Conservation (phyloP, 1,140 invertebrate genomes). For the Cepaea nemoralis region DNA sequence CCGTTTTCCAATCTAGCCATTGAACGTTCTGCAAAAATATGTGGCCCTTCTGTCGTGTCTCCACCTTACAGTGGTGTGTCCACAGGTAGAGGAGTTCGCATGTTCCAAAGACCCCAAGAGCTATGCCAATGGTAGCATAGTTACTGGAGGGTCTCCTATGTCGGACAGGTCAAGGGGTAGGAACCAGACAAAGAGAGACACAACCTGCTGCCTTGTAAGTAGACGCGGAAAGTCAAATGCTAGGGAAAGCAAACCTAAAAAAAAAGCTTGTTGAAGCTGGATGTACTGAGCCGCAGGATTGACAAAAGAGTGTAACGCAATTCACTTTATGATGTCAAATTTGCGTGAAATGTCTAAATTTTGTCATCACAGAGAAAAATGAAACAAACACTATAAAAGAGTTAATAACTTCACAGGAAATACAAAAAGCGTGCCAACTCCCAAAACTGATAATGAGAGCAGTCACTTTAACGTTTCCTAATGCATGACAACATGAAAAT, state of each 20-base stretch:
- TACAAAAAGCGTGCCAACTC: not conserved
- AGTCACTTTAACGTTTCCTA: not conserved
- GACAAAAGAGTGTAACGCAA: not conserved
- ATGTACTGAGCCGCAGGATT: no score
- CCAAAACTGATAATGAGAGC: not conserved
- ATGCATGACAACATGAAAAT: not conserved
- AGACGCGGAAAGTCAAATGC: not conserved
- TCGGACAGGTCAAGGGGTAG: no score
- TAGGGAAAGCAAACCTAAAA: not conserved
- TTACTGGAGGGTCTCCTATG: no score
- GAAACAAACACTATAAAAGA: not conserved
- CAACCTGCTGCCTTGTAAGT: not conserved
- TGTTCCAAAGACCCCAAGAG: no score
- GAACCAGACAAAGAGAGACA: not conserved
- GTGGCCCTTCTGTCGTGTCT: no score
- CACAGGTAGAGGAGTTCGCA: no score
- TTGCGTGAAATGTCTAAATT: not conserved
- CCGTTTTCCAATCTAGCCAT: no score
- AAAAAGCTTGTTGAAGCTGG: no score
- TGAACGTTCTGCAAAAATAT: no score
- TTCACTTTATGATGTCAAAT: not conserved
- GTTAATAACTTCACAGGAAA: not conserved
- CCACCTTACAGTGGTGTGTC: no score
- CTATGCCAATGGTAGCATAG: no score
- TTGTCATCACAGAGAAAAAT: not conserved